Percentiles rank a stretch among this genome's conserved stretches.
Evolutionary conservation across 2,797 vertebrate species (phyloP).

Genomic region (Poeciliopsis turneri): DNA sequence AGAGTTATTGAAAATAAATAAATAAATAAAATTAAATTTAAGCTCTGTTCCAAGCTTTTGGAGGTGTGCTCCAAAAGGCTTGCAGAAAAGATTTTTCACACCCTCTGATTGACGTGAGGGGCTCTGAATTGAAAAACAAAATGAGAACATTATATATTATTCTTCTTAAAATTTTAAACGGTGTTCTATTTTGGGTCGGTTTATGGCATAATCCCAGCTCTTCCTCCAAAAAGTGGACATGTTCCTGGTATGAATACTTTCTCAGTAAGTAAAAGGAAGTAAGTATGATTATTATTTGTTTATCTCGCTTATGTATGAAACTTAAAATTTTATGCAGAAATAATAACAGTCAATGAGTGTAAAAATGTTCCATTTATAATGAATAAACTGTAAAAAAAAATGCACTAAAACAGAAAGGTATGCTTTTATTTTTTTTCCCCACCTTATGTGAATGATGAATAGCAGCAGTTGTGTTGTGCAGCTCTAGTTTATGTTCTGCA

Average conservation of each 20-base stretch:
- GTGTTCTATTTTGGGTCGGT: neutral
- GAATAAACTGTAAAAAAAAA: neutral
- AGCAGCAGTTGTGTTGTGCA: constrained; percentile 34
- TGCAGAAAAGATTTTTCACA: neutral
- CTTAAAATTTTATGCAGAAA: neutral
- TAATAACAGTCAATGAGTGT: neutral
- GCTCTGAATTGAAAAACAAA: neutral
- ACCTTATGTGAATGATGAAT: constrained; percentile 41
- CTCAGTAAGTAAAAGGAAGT: neutral
- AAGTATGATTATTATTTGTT: neutral
- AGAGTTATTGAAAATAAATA: neutral
- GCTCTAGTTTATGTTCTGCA: constrained; percentile 46
- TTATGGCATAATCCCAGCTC: neutral
- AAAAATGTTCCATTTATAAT: neutral
- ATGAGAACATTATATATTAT: neutral
- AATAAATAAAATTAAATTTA: neutral
- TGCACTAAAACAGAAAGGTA: constrained; percentile 15
- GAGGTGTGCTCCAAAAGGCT: neutral
- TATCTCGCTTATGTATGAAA: neutral
- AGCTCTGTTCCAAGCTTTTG: neutral
- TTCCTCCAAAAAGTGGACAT: neutral
- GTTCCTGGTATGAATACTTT: neutral
- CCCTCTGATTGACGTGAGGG: neutral
- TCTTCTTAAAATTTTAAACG: neutral
- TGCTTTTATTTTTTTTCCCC: constrained; percentile 18